phyloP scores from a whole-genome alignment of 2,888 invertebrate species.

The Pyralis farinalis region DNA sequence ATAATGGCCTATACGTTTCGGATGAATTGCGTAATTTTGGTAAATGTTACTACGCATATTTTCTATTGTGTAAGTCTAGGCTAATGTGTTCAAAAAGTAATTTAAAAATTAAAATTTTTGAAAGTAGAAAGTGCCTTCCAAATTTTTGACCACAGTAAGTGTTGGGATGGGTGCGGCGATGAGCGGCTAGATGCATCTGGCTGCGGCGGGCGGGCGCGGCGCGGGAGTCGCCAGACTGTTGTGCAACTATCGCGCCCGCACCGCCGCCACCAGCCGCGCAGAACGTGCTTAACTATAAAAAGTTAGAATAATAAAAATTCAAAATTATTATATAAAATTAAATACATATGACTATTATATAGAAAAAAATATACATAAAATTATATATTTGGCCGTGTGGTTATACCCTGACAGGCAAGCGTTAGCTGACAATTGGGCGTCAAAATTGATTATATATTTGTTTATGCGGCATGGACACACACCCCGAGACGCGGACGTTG shows the following conservation, averaged over 20 bases:
- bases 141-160: slow-evolving; percentile 82
- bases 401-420: slow-evolving; percentile 89
- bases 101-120: slow-evolving; percentile 76
- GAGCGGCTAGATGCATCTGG: slow-evolving; percentile 43
- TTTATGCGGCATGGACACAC: slow-evolving; percentile 34
- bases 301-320: slow-evolving; percentile 77
- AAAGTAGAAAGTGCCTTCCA: slow-evolving; percentile 92
- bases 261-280: slow-evolving; percentile 26
- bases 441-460: slow-evolving; percentile 69
- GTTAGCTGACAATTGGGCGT: slow-evolving; percentile 70
- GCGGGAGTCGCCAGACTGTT: not conserved
- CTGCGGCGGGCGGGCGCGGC: slow-evolving; percentile 18
- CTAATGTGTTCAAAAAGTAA: slow-evolving; percentile 88
- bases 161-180: slow-evolving; percentile 82
- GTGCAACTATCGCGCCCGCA: slow-evolving; percentile 12
- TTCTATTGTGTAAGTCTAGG: slow-evolving; percentile 83
- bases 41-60: slow-evolving; percentile 81
- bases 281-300: slow-evolving; percentile 71
- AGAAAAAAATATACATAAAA: slow-evolving; percentile 76
- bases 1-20: slow-evolving; percentile 77
- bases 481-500: slow-evolving; percentile 62
- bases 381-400: slow-evolving; percentile 82
- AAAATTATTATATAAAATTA: slow-evolving; percentile 80
- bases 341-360: slow-evolving; percentile 80
- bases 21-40: slow-evolving; percentile 78